Base-by-base conservation (phyloP, 2,113 vertebrate genomes). In the Gallinago media region DNA sequence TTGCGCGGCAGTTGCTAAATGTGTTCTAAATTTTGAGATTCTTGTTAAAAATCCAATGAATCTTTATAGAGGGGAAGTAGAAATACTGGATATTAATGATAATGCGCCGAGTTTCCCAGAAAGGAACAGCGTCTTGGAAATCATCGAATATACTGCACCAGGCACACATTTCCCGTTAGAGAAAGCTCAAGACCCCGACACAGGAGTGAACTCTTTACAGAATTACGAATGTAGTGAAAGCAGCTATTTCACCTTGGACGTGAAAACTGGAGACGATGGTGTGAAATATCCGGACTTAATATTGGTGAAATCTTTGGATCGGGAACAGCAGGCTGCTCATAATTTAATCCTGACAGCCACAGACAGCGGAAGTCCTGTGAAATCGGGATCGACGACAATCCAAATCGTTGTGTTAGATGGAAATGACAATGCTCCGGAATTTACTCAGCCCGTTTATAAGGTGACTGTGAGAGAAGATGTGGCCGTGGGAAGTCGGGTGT, bases 391-490 rank as follows among this genome's bases (percentile, higher is more conserved):
- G 9, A 38, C 65, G 47, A 36, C 32, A 55, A 67, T 93, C 8
- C 42, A 52, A 44, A 90, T 98, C 9, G 44, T 79, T 36, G 96
- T 97, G 20, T 49, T 96, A 20, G 98, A 98, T 19, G 95, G 84
- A 76, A 98, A 98, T 2, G 98, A 98, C 38, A 98, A 98, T 15
- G 59, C 96, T 2, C 98, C 98, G 1, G 78, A 97, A 14, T 98
- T 98, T 80, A 81, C 74, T 15, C 96, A 97, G 25, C 68, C 93
- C 0, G 40, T 95, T 12, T 98, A 98, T 52, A 95, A 70, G 14
- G 89, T 89, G 55, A 94, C 40, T 6, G 40, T 98, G 18, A 66
- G 12, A 4, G 98, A 98, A 89, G 87, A 94, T 2, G 9, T 92
- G 21, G 75, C 92, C 2, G 70, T 75, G 8, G 97, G 97, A 19